Evolutionary conservation across 2,888 invertebrate species (phyloP).

Genomic region (Microchrysa polita): DNA sequence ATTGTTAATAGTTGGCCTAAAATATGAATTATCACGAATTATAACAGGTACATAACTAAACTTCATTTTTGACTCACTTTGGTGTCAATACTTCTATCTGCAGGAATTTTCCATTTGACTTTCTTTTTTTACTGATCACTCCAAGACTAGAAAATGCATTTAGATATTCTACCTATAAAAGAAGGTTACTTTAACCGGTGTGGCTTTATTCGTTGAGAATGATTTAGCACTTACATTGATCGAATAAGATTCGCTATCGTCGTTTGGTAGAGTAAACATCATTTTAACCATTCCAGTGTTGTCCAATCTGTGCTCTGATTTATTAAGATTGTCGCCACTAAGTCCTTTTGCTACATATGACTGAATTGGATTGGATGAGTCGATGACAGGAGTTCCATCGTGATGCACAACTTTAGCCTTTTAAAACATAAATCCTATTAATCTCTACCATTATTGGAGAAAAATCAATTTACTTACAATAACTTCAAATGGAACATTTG

Average conservation of each 20-base stretch:
- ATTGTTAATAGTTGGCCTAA: constrained; percentile 70
- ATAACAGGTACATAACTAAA: no score
- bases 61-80: no score
- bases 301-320: constrained; percentile 58
- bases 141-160: constrained; percentile 70
- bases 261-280: constrained; percentile 61
- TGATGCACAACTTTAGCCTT: constrained; percentile 78
- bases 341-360: constrained; percentile 61
- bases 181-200: background rate
- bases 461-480: constrained; percentile 54
- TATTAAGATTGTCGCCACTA: constrained; percentile 62
- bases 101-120: constrained; percentile 55
- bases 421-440: background rate
- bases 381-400: constrained; percentile 73
- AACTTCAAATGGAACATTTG: constrained; percentile 78
- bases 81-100: constrained; percentile 67
- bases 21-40: constrained; percentile 48
- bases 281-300: constrained; percentile 59
- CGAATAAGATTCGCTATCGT: constrained; percentile 60
- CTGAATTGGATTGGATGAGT: constrained; percentile 69
- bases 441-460: background rate
- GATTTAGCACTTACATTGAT: constrained; percentile 56
- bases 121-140: constrained; percentile 59
- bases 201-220: no score
- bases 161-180: constrained; percentile 76